Evolutionary conservation across 2,888 invertebrate species (phyloP).

Genomic region (Malthinus flaveolus): DNA sequence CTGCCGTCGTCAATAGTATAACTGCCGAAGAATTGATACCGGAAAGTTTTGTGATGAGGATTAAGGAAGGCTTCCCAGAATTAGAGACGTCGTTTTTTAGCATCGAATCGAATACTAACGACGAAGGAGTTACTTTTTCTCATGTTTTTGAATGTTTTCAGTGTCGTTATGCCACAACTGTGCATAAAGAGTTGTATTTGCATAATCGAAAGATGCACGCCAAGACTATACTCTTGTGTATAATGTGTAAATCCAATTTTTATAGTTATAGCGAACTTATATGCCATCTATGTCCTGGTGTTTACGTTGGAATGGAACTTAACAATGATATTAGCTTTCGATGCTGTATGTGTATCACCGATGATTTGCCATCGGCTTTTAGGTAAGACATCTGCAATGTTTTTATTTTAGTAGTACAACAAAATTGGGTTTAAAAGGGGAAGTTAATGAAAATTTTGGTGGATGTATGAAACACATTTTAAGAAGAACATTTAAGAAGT

Average conservation of each 20-base stretch:
- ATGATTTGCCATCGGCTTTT: constrained; percentile 82
- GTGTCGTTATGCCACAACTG: constrained; percentile 74
- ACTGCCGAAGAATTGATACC: constrained; percentile 74
- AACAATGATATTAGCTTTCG: constrained; percentile 72
- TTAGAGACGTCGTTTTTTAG: constrained; percentile 72
- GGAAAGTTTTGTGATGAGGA: constrained; percentile 69
- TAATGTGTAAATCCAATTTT: constrained; percentile 87
- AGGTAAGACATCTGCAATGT: no score
- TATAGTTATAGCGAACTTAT: constrained; percentile 85
- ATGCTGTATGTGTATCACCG: constrained; percentile 79
- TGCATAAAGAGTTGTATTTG: constrained; percentile 83
- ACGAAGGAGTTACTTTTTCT: constrained; percentile 62
- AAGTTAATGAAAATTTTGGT: no score
- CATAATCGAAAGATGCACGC: constrained; percentile 88
- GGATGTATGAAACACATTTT: no score
- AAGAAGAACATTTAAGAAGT: no score
- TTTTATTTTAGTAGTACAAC: no score
- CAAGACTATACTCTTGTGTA: constrained; percentile 78
- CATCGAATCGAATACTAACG: constrained; percentile 68
- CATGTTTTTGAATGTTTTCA: constrained; percentile 84
- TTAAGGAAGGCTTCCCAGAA: constrained; percentile 65
- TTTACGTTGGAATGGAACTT: constrained; percentile 58
- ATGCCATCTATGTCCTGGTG: constrained; percentile 85
- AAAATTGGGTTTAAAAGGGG: no score
- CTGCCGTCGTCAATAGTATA: constrained; percentile 77